phyloP scores from a whole-genome alignment of 2,888 invertebrate species.

The Danaus chrysippus region DNA sequence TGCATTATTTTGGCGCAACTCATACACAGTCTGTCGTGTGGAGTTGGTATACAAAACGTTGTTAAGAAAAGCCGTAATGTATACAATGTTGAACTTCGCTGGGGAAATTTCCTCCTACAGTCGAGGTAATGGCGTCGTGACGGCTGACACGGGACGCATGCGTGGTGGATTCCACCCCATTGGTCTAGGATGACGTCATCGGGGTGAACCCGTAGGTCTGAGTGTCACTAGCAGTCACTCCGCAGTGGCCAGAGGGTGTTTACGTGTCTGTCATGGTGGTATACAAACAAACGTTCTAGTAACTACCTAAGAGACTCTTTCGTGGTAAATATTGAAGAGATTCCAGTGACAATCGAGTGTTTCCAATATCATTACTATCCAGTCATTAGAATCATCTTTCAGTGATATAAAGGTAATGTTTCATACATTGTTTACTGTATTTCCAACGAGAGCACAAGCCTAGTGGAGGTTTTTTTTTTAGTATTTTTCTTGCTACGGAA shows the following conservation, averaged over 20 bases:
- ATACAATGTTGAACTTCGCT: conserved; percentile 40
- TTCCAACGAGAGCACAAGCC: conserved; percentile 22
- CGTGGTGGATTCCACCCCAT: conserved; percentile 65
- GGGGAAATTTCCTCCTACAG: conserved; percentile 40
- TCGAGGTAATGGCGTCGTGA: conserved; percentile 63
- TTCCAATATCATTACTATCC: conserved; percentile 14
- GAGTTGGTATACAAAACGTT: conserved; percentile 34
- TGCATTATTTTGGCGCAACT: conserved; percentile 38
- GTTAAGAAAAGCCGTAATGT: conserved; percentile 58
- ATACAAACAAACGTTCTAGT: conserved; percentile 63
- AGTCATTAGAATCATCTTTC: conserved; percentile 10
- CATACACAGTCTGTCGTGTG: conserved; percentile 47
- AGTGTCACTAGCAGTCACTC: conserved; percentile 76
- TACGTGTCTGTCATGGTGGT: conserved; percentile 47
- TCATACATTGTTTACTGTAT: conserved; percentile 24
- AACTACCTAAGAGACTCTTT: conserved; percentile 31
- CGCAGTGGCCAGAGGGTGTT: conserved; percentile 57
- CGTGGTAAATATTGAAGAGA: conserved; percentile 31
- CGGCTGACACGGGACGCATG: conserved; percentile 70
- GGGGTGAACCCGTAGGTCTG: conserved; percentile 72
- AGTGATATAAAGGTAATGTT: conserved; percentile 23
- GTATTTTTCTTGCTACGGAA: conserved; percentile 20
- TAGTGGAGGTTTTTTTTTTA: conserved; percentile 23
- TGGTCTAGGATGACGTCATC: conserved; percentile 77
- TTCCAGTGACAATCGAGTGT: conserved; percentile 33